A percentile compares a stretch with the other conserved stretches of the same genome.
These are phyloP conservation scores for Dynastes maya DNA, from an alignment of 2,888 invertebrate genomes.

Conservation along the genomic window DNA sequence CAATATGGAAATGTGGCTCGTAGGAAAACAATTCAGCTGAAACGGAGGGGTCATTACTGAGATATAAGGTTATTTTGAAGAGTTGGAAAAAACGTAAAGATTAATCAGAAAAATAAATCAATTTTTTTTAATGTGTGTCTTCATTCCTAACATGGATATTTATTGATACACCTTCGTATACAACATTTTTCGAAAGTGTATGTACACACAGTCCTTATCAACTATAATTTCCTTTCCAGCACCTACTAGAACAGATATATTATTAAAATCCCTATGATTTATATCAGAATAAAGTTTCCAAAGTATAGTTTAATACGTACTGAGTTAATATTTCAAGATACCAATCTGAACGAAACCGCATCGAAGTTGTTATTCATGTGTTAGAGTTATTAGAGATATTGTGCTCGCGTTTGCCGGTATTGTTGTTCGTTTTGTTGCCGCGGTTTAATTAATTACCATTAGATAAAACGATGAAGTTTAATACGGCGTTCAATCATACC, in stretches of 20 bases:
- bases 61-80: no score
- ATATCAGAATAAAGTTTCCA: conserved; percentile 52
- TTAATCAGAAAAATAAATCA: no score
- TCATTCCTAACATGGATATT: no score
- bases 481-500: conserved; percentile 47
- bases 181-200: no score
- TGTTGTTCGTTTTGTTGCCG: conserved; percentile 50
- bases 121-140: no score
- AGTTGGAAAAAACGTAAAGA: no score
- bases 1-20: no score
- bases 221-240: background rate
- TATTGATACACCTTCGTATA: no score
- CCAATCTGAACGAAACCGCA: conserved; percentile 52
- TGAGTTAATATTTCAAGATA: conserved; percentile 58
- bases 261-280: conserved; percentile 48
- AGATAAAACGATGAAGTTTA: conserved; percentile 51
- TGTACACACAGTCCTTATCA: no score
- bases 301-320: conserved; percentile 50
- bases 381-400: conserved; percentile 54
- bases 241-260: conserved; percentile 24
- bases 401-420: conserved; percentile 48
- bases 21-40: no score
- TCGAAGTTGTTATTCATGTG: conserved; percentile 53
- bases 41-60: no score
- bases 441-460: conserved; percentile 49